Evolutionary conservation across 2,797 vertebrate genomes (phyloP), one percentile per base, ranked within the genome.

Genomic region (Xenentodon cancila): DNA sequence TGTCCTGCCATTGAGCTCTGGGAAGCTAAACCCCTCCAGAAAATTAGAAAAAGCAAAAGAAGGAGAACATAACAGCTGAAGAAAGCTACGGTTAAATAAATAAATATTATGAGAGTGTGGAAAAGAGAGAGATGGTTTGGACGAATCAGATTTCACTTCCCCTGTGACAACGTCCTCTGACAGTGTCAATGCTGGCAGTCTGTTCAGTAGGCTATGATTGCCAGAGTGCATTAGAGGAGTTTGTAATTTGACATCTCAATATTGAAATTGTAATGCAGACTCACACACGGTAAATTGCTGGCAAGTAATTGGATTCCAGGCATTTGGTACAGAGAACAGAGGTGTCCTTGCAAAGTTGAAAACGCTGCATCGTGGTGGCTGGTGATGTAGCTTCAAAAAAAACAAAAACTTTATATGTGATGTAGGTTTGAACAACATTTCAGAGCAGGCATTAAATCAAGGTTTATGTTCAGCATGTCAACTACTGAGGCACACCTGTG

Each of bases 191-290:
- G 70, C 82, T 60, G 55, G 76, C 86, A 86, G 81, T 86, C 50
- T 74, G 87, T 78, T 82, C 76, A 73, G 84, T 73, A 25, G 66
- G 75, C 73, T 84, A 79, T 91, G 87, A 89, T 91, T 90, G 90
- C 87, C 87, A 85, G 80, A 85, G 85, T 88, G 87, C 88, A 90
- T 89, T 88, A 90, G 86, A 91, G 81, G 81, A 61, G 81, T 88
- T 86, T 87, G 86, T 88, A 90, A 91, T 91, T 89, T 92, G 90
- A 92, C 90, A 89, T 91, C 88, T 92, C 88, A 90, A 90, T 91
- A 89, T 91, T 89, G 87, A 91, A 91, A 90, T 89, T 87, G 88
- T 89, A 87, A 89, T 87, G 87, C 86, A 85, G 88, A 87, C 88
- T 89, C 84, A 88, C 82, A 73, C 74, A 82, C 84, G 82, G 84